These are phyloP conservation scores for Circaetus gallicus DNA, from an alignment of 2,113 vertebrate species.

Conservation along the genomic window DNA sequence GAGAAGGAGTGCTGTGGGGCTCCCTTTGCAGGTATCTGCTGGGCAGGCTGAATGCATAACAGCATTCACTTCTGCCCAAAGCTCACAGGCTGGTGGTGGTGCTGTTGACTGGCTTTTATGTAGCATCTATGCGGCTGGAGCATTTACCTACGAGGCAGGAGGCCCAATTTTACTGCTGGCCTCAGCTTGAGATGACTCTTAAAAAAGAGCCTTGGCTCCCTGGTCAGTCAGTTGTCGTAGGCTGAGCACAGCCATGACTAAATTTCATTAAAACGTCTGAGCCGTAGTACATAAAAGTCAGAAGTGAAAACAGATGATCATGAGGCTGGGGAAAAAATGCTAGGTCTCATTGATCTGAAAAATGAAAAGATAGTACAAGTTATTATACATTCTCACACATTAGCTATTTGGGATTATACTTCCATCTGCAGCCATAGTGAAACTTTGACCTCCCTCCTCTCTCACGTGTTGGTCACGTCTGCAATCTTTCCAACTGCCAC, in stretches of 20 bases:
- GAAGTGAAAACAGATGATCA: slow-evolving; percentile 43
- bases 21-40: not conserved
- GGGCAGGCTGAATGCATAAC: not conserved
- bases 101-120: not conserved
- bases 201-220: not conserved
- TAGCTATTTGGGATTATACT: not conserved
- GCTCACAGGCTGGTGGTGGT: not conserved
- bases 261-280: slow-evolving; percentile 51
- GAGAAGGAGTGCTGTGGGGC: not conserved
- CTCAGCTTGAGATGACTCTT: not conserved
- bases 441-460: not conserved
- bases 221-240: not conserved
- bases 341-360: slow-evolving; percentile 21
- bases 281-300: slow-evolving; percentile 26
- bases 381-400: not conserved
- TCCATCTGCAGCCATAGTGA: not conserved
- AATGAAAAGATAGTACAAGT: not conserved
- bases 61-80: not conserved
- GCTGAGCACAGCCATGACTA: slow-evolving; percentile 28
- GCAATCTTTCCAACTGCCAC: not conserved
- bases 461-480: not conserved
- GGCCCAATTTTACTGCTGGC: not conserved
- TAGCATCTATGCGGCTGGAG: not conserved
- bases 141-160: not conserved
- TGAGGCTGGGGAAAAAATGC: not conserved